Evolutionary conservation across 2,888 invertebrate genomes (phyloP).

Genomic region (Temnothorax ravouxi): DNA sequence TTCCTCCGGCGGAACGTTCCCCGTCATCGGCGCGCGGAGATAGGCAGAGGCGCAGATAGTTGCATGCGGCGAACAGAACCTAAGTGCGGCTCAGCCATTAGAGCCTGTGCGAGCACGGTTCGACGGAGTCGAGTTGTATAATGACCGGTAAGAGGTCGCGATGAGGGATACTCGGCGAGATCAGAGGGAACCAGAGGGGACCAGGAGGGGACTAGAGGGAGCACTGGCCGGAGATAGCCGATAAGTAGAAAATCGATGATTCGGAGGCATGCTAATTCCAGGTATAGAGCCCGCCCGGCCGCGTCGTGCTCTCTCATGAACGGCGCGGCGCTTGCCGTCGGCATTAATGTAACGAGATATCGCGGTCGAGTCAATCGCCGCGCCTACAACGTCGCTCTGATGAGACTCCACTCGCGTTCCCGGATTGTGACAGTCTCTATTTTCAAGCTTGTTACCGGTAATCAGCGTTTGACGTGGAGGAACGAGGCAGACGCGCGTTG

Average conservation of each 20-base stretch:
- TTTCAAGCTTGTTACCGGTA: conserved; percentile 57
- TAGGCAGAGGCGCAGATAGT: conserved; percentile 51
- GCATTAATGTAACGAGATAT: conserved; percentile 75
- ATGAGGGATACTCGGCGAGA: conserved; percentile 26
- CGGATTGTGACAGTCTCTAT: conserved; percentile 56
- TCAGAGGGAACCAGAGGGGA: conserved; percentile 28
- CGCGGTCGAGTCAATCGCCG: conserved; percentile 62
- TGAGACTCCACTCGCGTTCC: conserved; percentile 58
- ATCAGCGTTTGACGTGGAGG: conserved; percentile 54
- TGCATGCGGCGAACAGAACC: conserved; percentile 57
- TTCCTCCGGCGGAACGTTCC: conserved; percentile 58
- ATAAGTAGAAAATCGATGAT: conserved; percentile 84
- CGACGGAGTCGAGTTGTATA: conserved; percentile 66
- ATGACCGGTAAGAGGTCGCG: conserved; percentile 77
- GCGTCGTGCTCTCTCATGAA: conserved; percentile 67
- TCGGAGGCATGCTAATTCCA: conserved; percentile 80
- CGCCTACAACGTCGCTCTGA: conserved; percentile 58
- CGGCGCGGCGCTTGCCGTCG: conserved; percentile 69
- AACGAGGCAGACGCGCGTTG: conserved; percentile 39
- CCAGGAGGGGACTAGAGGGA: conserved; percentile 13
- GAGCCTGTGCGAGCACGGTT: conserved; percentile 65
- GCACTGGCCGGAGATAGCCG: conserved; percentile 74
- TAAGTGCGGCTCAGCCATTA: conserved; percentile 70
- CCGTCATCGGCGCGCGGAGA: conserved; percentile 66
- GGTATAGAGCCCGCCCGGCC: conserved; percentile 68